phyloP scores from a whole-genome alignment of 2,888 invertebrate species.

The Chydorus sphaericus region DNA sequence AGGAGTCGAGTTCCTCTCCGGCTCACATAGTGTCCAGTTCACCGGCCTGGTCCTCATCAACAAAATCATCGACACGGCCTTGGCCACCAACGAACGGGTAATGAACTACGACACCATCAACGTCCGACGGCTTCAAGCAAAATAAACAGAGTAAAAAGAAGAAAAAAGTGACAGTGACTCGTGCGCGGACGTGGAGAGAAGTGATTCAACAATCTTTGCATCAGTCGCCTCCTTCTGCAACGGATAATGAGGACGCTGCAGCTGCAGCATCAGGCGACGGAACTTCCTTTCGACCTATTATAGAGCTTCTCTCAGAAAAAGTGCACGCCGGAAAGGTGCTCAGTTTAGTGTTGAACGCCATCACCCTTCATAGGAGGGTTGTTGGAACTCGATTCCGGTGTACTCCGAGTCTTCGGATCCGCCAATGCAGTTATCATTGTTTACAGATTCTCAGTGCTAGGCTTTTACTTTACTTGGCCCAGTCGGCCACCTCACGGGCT shows the following conservation, averaged over 20 bases:
- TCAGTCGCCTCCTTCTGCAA: background rate
- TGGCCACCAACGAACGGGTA: slow-evolving; percentile 33
- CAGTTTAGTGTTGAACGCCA: slow-evolving; percentile 41
- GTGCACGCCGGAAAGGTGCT: slow-evolving; percentile 36
- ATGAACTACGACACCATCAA: slow-evolving; percentile 26
- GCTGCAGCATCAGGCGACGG: slow-evolving; percentile 21
- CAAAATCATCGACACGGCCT: slow-evolving; percentile 39
- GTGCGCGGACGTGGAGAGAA: background rate
- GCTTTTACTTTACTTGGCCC: slow-evolving; percentile 41
- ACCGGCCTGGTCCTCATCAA: slow-evolving; percentile 43
- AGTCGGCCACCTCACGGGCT: slow-evolving; percentile 35
- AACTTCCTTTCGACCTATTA: too few relatives aligned
- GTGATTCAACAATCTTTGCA: background rate
- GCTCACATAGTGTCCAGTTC: slow-evolving; percentile 42
- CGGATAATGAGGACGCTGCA: background rate
- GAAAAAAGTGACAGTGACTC: background rate
- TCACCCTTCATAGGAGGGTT: slow-evolving; percentile 44
- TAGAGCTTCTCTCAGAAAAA: slow-evolving; percentile 27
- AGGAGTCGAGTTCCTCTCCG: slow-evolving; percentile 38
- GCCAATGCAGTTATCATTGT: slow-evolving; percentile 43
- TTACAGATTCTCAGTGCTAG: slow-evolving; percentile 42
- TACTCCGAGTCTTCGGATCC: slow-evolving; percentile 42
- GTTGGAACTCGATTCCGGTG: slow-evolving; percentile 42
- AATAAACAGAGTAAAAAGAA: background rate
- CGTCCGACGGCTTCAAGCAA: slow-evolving; percentile 18